Evolutionary conservation across 2,888 invertebrate species (phyloP), one percentile per base, ranked within the genome.

Genomic region (Patella caerulea): DNA sequence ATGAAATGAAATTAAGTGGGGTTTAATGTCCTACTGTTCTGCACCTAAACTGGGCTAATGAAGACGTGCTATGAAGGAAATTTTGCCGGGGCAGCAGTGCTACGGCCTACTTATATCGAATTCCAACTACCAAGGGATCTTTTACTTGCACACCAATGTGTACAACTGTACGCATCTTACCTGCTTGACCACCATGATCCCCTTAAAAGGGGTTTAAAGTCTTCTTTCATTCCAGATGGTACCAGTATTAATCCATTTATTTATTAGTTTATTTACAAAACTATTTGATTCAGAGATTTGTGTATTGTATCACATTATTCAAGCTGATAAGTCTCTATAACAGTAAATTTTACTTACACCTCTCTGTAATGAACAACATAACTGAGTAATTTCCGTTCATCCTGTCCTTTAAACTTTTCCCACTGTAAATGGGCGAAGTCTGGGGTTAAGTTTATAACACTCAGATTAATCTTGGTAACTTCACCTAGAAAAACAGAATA

Each of bases 291-390:
- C n/a, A 65, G 5, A 65, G 19, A 17, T 19, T 19, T 65, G n/a
- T 65, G n/a, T 65, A 9, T 65, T 9, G 7, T 9, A 65, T 5
- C 65, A 65, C 65, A n/a, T n/a, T 19, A 65, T 19, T 14, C 65
- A 4, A n/a, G 9, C 19, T 3, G n/a, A n/a, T 17, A 59, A 3
- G 4, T 59, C 3, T 59, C 19, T 19, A 17, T 7, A 45, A 45
- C 17, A 34, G 5, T n/a, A 19, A 17, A 70, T 70, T 11, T n/a
- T 79, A 91, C 92, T 88, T 87, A 92, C 92, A 96, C 95, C 91
- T 96, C 95, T 89, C 95, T 95, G 86, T 95, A 95, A 91, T 96
- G 96, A 55, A 97, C 94, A 54, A 96, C 96, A 92, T 98, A 99
- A 77, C 97, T 96, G 65, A 98, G 94, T 78, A 99, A 93, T 77